Evolutionary conservation across 2,113 vertebrate species (phyloP), one percentile per base, ranked within the genome.

Genomic region (Tiliqua scincoides): DNA sequence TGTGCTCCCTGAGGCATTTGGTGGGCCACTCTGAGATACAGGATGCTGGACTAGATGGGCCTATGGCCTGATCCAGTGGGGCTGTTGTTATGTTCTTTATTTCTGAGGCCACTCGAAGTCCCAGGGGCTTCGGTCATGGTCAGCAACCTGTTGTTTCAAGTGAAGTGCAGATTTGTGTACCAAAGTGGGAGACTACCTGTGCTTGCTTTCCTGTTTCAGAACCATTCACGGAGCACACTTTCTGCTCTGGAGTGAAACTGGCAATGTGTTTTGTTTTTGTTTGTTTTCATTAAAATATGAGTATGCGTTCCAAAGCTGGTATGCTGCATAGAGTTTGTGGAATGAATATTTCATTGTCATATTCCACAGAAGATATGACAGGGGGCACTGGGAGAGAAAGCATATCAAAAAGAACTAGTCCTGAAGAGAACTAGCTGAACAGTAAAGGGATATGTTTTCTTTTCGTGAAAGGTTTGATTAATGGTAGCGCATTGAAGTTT

Each of bases 331-430:
- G 23, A 63, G 27, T 63, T 40, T 62, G 11, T 43, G 25, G 12
- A 63, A 2, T 79, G 17, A 79, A 63, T 62, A 40, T 63, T 79
- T 4, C 59, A 79, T 79, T 37, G 40, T 91, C 88, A 85, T 92
- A 91, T 91, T 89, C 90, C 79, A 89, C 75, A 6, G 90, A 89
- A 86, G 52, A 85, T 93, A 89, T 1, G 0, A 81, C 91, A 92
- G 92, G 77, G 81, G 89, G 84, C 73, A 83, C 40, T 85, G 87
- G 72, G 85, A 89, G 79, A 62, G 87, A 93, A 91, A 67, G 85
- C 85, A 93, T 87, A 94, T 94, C 92, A 95, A 92, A 95, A 90
- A 88, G 87, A 93, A 84, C 20, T 88, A 37, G 57, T 85, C 89
- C 93, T 92, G 87, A 89, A 87, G 93, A 94, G 89, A 73, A 79